Conservation (phyloP, 2,888 invertebrate genomes). For the Phrixothrix hirtus region DNA sequence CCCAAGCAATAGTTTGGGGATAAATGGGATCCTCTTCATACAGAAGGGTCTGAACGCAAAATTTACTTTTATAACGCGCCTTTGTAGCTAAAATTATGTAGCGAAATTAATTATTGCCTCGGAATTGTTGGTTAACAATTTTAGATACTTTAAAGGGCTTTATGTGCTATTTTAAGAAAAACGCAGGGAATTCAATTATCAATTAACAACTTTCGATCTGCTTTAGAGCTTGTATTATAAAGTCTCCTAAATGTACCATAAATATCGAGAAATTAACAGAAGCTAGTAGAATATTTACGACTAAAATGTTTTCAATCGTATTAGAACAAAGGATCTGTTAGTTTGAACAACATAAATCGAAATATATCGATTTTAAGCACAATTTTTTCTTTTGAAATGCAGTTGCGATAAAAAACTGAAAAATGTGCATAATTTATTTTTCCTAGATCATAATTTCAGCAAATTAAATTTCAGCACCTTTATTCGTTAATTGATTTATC, state of each 20-base stretch:
- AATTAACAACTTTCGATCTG: background rate
- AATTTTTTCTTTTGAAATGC: too few relatives aligned
- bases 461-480: too few relatives aligned
- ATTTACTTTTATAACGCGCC: conserved; percentile 15
- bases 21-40: conserved; percentile 7
- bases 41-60: conserved; percentile 1
- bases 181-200: background rate
- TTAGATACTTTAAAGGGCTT: conserved; percentile 6
- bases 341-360: background rate
- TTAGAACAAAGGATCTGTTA: too few relatives aligned
- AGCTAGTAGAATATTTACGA: too few relatives aligned
- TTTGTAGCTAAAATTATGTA: conserved; percentile 9
- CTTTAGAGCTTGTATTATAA: too few relatives aligned
- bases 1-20: conserved; percentile 9
- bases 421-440: too few relatives aligned
- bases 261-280: too few relatives aligned
- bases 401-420: too few relatives aligned
- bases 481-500: too few relatives aligned
- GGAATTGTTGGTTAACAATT: conserved; percentile 2
- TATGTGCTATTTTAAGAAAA: background rate
- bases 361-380: background rate
- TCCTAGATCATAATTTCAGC: too few relatives aligned
- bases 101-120: background rate
- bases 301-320: too few relatives aligned
- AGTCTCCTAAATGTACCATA: too few relatives aligned